Base-by-base conservation (phyloP, 2,888 invertebrate species). In the Platycnemis pennipes region DNA sequence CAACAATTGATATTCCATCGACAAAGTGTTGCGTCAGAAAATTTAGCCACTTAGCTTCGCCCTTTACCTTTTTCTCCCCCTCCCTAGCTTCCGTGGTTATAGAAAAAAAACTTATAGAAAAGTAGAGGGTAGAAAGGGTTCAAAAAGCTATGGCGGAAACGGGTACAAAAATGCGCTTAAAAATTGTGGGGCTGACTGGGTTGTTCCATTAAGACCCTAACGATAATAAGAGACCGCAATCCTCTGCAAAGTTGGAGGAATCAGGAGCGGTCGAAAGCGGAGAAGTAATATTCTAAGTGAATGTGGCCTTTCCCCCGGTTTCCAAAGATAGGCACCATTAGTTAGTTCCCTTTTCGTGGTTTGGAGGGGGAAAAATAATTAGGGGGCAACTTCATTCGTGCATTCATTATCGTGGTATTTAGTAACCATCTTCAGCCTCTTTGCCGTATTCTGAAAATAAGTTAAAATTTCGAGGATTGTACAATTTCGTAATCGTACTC, bases 1-100 rank as follows among this genome's bases (percentile, higher is more conserved):
- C 77, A 77, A 77, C 77, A 77, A 77, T 77, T 77, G 77, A 77
- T 77, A 77, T 77, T 77, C 77, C 77, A 77, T 1, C 77, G 37
- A 77, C 77, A 77, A 77, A 77, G 77, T 77, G 77, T 77, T 77
- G 77, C 77, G 77, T 77, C 37, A 37, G 77, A 77, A 77, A 77
- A 77, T 77, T 77, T 77, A 77, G 77, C 31, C 77, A 77, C 77
- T 77, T 77, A 77, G 8, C 37, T 77, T 37, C 37, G 7, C 77
- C 77, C 77, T 37, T 31, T 37, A n/a, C 77, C 63, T 63, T n/a
- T 63, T 63, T 26, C 77, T 37, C 77, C 37, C 63, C 63, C 63
- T 56, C 0, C 49, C 49, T 16, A 49, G 16, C 49, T 16, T 22
- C 26, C 63, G 26, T 63, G 63, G 63, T 63, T 77, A 37, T 77